Conservation (phyloP, 2,113 vertebrate genomes). For the Phoxinus phoxinus region DNA sequence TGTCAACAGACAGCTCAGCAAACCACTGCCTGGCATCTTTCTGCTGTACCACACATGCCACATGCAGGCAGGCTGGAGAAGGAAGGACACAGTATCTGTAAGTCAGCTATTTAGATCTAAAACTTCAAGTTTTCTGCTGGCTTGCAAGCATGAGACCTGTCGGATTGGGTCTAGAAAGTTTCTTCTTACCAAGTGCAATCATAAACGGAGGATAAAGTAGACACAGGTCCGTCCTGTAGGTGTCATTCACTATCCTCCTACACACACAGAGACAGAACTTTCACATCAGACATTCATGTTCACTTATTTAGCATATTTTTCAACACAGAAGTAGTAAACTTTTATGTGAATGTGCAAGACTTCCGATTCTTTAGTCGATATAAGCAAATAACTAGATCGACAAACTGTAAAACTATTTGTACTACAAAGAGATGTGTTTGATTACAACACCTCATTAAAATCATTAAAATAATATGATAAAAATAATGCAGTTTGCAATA, state of each 20-base stretch:
- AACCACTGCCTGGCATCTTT: constrained; percentile 99
- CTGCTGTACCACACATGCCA: constrained; percentile 98
- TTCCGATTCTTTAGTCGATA: background rate
- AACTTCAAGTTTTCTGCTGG: background rate
- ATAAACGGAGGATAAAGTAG: constrained; percentile 98
- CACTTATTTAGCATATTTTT: background rate
- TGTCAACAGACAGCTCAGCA: constrained; percentile 97
- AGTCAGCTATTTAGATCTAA: background rate
- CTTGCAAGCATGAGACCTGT: background rate
- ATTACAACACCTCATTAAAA: background rate
- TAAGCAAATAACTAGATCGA: background rate
- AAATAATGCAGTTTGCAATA: background rate
- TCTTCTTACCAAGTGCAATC: constrained; percentile 92
- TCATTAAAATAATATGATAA: background rate
- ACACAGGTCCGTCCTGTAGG: constrained; percentile 97
- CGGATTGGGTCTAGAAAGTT: background rate
- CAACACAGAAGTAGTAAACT: background rate
- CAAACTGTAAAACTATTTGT: background rate
- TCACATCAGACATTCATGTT: background rate
- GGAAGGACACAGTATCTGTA: background rate
- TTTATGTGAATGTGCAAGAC: background rate
- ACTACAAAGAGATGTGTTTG: background rate
- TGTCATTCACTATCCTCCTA: constrained; percentile 99
- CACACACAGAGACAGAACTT: constrained; percentile 64
- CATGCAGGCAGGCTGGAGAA: constrained; percentile 90